phyloP scores from a whole-genome alignment of 2,888 invertebrate species.

The Mantis religiosa region DNA sequence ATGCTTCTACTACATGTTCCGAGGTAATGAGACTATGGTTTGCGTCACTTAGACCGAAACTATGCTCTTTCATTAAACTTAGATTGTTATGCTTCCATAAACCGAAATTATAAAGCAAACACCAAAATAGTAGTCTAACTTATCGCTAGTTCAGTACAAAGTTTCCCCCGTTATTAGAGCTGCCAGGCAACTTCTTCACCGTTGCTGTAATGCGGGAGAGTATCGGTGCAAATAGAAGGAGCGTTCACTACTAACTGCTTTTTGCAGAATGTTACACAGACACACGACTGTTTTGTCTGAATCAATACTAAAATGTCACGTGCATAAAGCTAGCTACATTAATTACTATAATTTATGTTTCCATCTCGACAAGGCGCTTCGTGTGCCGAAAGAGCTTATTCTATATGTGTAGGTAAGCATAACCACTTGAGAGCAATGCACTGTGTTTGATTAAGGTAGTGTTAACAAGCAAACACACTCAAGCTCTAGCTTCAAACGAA shows the following conservation, averaged over 20 bases:
- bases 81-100: too few species aligned
- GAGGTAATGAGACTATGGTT: too few species aligned
- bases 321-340: not conserved
- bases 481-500: not conserved
- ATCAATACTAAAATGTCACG: not conserved
- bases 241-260: not conserved
- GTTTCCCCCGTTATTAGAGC: not conserved
- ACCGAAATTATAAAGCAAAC: too few species aligned
- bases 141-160: not conserved
- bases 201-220: not conserved
- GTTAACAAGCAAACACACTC: not conserved
- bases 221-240: not conserved
- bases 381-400: not conserved
- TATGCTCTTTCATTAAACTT: too few species aligned
- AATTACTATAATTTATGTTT: not conserved
- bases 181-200: not conserved
- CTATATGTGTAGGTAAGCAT: not conserved
- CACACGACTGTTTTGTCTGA: not conserved
- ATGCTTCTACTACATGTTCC: too few species aligned
- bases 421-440: not conserved
- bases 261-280: not conserved
- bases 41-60: too few species aligned
- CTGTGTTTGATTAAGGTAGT: not conserved
- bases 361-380: not conserved
- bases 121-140: not conserved